phyloP scores from a whole-genome alignment of 2,113 vertebrate species.

The Muscicapa adusta region DNA sequence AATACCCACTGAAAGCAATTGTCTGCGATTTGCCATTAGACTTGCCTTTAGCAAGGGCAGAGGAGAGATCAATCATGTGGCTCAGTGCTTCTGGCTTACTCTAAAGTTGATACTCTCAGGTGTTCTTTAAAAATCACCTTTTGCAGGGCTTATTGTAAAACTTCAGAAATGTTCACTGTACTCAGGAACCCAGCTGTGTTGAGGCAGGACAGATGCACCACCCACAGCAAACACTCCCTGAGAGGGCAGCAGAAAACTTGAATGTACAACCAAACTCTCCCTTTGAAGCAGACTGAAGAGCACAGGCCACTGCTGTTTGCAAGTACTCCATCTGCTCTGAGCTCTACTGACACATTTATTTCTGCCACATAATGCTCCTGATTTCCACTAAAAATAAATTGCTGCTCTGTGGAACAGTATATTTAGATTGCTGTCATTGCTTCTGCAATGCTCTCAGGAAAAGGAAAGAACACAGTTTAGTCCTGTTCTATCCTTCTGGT shows the following conservation, averaged over 20 bases:
- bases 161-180: not conserved
- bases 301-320: not conserved
- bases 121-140: not conserved
- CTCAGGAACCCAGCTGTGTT: not conserved
- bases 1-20: not conserved
- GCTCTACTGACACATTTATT: not conserved
- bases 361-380: not conserved
- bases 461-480: not conserved
- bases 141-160: not conserved
- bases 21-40: not conserved
- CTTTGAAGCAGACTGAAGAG: not conserved
- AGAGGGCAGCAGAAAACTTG: not conserved
- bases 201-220: not conserved
- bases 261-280: not conserved
- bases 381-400: not conserved
- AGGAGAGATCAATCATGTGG: fast-evolving
- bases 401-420: not conserved
- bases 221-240: not conserved
- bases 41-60: not conserved
- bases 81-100: not conserved
- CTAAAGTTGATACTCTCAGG: not conserved
- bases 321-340: not conserved
- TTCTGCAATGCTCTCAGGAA: not conserved
- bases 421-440: not conserved
- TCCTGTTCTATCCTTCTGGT: not conserved